A percentile compares a stretch with the other conserved stretches of the same genome.
Evolutionary conservation across 2,113 vertebrate genomes (phyloP).

Genomic region (Sinocyclocheilus anshuiensis): DNA sequence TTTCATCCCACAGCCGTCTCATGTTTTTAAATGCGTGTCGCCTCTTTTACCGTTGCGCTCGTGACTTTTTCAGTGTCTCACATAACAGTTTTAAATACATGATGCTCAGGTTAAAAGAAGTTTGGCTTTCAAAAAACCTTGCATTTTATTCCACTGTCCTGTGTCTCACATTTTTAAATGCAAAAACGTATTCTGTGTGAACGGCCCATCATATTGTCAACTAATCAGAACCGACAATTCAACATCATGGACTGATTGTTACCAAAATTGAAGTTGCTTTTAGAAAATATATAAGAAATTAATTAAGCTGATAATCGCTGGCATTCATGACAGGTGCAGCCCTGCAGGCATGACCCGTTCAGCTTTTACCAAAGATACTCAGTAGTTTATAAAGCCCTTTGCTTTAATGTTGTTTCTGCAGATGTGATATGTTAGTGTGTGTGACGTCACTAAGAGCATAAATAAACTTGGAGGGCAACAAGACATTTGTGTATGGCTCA

Average conservation of each 20-base stretch:
- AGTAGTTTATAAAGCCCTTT: slow-evolving; percentile 40
- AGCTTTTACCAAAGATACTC: neutral
- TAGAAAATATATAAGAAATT: no score
- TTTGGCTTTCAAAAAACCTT: neutral
- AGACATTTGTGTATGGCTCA: neutral
- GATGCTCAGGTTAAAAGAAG: neutral
- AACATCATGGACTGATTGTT: neutral
- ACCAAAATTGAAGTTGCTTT: neutral
- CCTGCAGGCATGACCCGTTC: neutral
- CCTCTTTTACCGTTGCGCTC: no score
- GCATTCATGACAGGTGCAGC: neutral
- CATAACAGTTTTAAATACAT: neutral
- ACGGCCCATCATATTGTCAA: neutral
- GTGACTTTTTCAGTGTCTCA: neutral
- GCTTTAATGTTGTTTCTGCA: slow-evolving; percentile 44
- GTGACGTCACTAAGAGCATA: neutral
- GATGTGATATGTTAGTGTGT: slow-evolving; percentile 42
- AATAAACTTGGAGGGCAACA: neutral
- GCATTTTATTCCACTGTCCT: neutral
- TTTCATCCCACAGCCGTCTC: neutral
- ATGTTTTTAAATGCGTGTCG: neutral
- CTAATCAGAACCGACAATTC: neutral
- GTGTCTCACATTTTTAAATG: neutral
- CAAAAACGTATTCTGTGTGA: neutral
- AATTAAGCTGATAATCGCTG: neutral